Percentiles rank a stretch among this genome's conserved stretches.
phyloP scores from a whole-genome alignment of 2,888 invertebrate genomes.

The Macrosiphum euphorbiae region DNA sequence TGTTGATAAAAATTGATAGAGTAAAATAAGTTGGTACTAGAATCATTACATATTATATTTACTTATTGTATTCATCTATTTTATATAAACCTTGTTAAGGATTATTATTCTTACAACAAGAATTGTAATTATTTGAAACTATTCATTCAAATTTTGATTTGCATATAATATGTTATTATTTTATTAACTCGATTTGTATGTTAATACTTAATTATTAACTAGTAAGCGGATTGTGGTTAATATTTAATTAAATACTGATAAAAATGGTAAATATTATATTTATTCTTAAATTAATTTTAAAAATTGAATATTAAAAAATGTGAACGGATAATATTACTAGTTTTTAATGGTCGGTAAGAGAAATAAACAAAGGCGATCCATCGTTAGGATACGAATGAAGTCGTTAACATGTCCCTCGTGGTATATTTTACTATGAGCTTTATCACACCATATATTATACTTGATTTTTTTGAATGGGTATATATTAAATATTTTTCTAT shows the following conservation, averaged over 20 bases:
- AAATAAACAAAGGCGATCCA: slow-evolving; percentile 5
- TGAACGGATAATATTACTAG: background rate
- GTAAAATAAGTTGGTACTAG: background rate
- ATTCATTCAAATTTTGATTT: background rate
- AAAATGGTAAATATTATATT: background rate
- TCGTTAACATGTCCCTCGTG: slow-evolving; percentile 24
- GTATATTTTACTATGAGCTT: background rate
- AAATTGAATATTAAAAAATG: background rate
- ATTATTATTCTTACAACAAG: background rate
- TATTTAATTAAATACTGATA: background rate
- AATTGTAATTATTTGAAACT: background rate
- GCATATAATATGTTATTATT: background rate
- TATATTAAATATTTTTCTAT: slow-evolving; percentile 8
- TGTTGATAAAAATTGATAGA: background rate
- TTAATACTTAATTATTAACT: background rate
- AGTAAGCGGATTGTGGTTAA: background rate
- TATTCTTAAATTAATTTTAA: background rate
- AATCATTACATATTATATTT: background rate
- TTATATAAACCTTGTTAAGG: background rate
- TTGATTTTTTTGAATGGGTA: background rate
- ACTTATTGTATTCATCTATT: no score
- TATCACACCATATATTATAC: slow-evolving; percentile 1
- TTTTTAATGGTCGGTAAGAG: background rate
- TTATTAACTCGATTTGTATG: background rate
- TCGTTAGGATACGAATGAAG: slow-evolving; percentile 15